Base-by-base conservation (phyloP, 2,888 invertebrate species). In the Polydrusus cervinus region DNA sequence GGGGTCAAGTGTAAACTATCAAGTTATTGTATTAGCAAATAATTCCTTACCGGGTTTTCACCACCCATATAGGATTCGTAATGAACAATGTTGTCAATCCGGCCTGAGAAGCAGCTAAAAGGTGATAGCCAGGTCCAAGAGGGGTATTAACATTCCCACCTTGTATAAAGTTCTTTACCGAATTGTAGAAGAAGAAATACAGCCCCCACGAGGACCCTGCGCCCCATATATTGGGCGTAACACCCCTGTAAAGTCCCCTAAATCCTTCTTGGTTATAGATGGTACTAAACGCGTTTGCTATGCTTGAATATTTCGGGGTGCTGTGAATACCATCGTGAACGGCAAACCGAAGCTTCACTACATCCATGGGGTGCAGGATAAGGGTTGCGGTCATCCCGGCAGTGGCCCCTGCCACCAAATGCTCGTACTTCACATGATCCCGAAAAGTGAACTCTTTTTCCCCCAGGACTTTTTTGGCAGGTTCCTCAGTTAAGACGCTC, bases 51-150 rank as follows among this genome's bases (percentile, higher is more conserved):
- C 98, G 90, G 0, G 99, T 99, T 90, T 99, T 99, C 71, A 97
- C 95, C 77, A 99, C 98, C 99, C 99, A 99, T 82, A 99, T 93
- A 40, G 99, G 99, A 88, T 99, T 99, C 53, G 99, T 98, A 87
- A 99, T 90, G 51, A 96, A 85, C 69, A 98, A 90, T 0, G 98
- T 98, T 0, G 96, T 88, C 38, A 95, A 89, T 9, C 98, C 98
- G 57, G 98, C 96, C 86, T 97, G 93, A 0, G 96, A 92, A 62
- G 98, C 98, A 0, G 97, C 95, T 57, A 95, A 82, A 93, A 98
- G 94, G 86, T 98, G 97, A 81, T 93, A 90, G 0, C 91, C 89
- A 0, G 97, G 94, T 3, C 95, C 94, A 49, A 98, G 89, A 0
- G 94, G 92, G 69, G 91, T 93, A 79, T 94, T 92, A 0, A 92